These are phyloP conservation scores for Philotrypesis tridentata DNA, from an alignment of 1,140 invertebrate genomes.

Conservation along the genomic window DNA sequence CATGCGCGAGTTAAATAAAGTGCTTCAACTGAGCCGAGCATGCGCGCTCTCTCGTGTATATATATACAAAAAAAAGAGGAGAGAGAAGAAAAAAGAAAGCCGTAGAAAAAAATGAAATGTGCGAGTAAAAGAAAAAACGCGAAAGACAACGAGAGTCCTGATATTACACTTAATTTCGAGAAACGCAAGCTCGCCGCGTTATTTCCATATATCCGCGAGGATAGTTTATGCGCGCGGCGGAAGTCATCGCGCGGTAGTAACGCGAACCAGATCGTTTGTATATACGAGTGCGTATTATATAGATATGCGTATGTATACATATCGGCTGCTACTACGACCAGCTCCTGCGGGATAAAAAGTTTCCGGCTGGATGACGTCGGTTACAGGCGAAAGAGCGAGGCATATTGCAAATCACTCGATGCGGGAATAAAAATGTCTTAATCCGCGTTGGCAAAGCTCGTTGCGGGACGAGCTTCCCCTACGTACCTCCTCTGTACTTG, in stretches of 20 bases:
- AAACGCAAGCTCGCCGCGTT: background rate
- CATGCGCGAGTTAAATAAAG: conserved; percentile 22
- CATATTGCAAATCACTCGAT: background rate
- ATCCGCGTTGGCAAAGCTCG: conserved; percentile 7
- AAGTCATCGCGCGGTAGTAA: background rate
- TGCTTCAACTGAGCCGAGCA: conserved; percentile 3
- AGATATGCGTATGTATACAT: too few relatives aligned
- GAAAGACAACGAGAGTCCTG: too few relatives aligned
- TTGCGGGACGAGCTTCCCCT: background rate
- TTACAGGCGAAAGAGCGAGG: background rate
- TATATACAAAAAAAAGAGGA: background rate
- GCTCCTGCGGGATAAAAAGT: background rate
- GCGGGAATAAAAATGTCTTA: conserved; percentile 16
- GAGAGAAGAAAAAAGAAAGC: too few relatives aligned
- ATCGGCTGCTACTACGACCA: background rate
- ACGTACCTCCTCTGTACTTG: background rate
- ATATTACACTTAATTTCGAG: background rate
- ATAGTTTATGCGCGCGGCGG: background rate
- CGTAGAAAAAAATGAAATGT: too few relatives aligned
- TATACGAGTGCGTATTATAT: too few relatives aligned
- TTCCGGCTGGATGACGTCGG: background rate
- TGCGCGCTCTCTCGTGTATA: background rate
- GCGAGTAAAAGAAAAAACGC: too few relatives aligned
- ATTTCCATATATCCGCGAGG: background rate
- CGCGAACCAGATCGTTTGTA: too few relatives aligned